Base-by-base conservation (phyloP, 2,113 vertebrate species). In the Salminus brasiliensis region DNA sequence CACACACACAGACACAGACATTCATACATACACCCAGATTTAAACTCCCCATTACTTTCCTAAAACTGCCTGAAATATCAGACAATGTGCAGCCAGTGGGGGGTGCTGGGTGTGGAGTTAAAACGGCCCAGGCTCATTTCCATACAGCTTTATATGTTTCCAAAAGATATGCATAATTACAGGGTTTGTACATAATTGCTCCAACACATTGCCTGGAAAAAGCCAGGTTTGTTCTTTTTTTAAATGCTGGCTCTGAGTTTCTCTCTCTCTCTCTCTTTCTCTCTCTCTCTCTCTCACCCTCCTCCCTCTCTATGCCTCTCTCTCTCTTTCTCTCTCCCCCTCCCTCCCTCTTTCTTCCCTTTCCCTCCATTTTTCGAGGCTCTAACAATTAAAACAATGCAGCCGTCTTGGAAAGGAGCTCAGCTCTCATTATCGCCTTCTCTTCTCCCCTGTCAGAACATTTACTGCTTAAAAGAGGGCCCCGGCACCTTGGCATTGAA, bases 151-250 rank as follows among this genome's bases (percentile, higher is more conserved):
- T 88, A 88, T 88, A 87, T 90, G 91, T 90, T 91, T 91, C 88
- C 88, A 89, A 89, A 90, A 91, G 91, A 93, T 91, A 90, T 88
- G 88, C 91, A 92, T 91, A 90, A 93, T 92, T 91, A 90, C 83
- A 87, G 88, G 91, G 88, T 90, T 90, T 91, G 90, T 90, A 88
- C 85, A 88, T 90, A 93, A 92, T 92, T 93, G 90, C 88, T 89
- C 84, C 81, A 90, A 91, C 88, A 88, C 90, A 83, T 80, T 89
- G 85, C 76, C 77, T 79, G 88, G 86, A 83, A 91, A 91, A 90
- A 88, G 90, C 85, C 88, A 89, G 87, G 86, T 88, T 90, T 91
- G 86, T 92, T 91, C 85, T 87, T 89, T 88, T 86, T 88, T 85
- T 87, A 80, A 80, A 77, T 81, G 36, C 23, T 89, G 88, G 88